Base-by-base conservation (phyloP, 2,888 invertebrate genomes). In the Tromatobia lineatoria region DNA sequence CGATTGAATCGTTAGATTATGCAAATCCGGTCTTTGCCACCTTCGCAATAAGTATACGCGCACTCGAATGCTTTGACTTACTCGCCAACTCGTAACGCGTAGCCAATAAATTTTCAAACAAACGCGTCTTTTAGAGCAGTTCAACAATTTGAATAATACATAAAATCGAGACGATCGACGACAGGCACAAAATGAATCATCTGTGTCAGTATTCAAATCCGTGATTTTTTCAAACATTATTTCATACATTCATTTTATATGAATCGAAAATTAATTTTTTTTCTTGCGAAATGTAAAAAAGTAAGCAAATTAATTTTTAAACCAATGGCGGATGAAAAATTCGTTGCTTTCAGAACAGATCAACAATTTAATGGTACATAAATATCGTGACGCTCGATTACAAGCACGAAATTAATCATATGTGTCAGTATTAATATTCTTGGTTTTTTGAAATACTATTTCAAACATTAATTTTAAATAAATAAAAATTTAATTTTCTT, bases 1-100 rank as follows among this genome's bases (percentile, higher is more conserved):
- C 83, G 88, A 87, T 87, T 87, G 88, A 90, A 89, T 88, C 87
- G 88, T 88, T 89, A 86, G 89, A 89, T 90, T 89, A 90, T 89
- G 89, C 88, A 89, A 89, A 88, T 84, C 66, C 82, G 85, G 85
- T 73, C 85, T 85, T 74, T 76, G 74, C 77, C 78, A 69, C 82
- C 83, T 61, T 54, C 78, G 71, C 57, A 61, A 61, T 73, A 54
- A 54, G 34, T 29, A 11, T 71, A 80, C 57, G 61, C 59, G 23
- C 50, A 74, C 70, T 67, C 20, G 13, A 57, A 23, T 23, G 57
- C 23, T 57, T 13, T 57, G 13, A 8, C 57, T 57, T 57, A 1
- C 50, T 57, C 25, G 57, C 23, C 25, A 57, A 25, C 25, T 57
- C 25, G 15, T 45, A 45, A 15, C 45, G 45, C 15, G 50, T 52